Conservation (phyloP, 2,888 invertebrate genomes). For the Cheilosia variabilis region DNA sequence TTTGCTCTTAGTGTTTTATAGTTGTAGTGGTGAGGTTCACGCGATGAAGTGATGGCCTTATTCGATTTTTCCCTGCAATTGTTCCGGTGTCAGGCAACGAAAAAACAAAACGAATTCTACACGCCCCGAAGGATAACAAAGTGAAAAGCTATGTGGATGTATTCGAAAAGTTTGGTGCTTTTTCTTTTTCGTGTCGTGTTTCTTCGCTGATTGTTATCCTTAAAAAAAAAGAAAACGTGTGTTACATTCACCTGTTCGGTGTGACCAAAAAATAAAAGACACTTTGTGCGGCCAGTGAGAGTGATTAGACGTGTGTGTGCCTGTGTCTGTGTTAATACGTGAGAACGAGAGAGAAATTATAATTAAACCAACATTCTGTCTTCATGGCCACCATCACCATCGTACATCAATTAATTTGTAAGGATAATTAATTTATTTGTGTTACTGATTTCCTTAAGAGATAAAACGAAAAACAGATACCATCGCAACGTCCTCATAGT, state of each 20-base stretch:
- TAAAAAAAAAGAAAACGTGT: conserved; percentile 15
- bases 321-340: neutral
- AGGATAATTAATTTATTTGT: conserved; percentile 68
- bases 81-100: conserved; percentile 26
- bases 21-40: conserved; percentile 45
- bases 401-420: conserved; percentile 70
- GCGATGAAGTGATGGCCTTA: conserved; percentile 46
- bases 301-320: conserved; percentile 11
- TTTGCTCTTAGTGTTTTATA: conserved; percentile 57
- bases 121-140: conserved; percentile 60
- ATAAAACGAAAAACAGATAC: conserved; percentile 14
- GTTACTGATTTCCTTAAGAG: conserved; percentile 33
- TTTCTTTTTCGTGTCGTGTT: neutral
- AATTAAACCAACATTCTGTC: conserved; percentile 18
- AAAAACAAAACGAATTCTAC: conserved; percentile 39
- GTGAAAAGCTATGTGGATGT: conserved; percentile 49
- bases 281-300: conserved; percentile 32
- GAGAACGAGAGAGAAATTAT: conserved; percentile 28
- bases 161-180: conserved; percentile 20
- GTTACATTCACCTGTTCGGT: conserved; percentile 48
- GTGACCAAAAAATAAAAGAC: conserved; percentile 26
- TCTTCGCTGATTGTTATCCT: conserved; percentile 8
- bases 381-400: conserved; percentile 32
- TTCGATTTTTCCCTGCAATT: conserved; percentile 51
- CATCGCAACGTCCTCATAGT: conserved; percentile 24